These are phyloP conservation scores for Rhopilema esculentum DNA, from an alignment of 30 jellyfish, hydroid and myxozoan species.

Conservation along the genomic window DNA sequence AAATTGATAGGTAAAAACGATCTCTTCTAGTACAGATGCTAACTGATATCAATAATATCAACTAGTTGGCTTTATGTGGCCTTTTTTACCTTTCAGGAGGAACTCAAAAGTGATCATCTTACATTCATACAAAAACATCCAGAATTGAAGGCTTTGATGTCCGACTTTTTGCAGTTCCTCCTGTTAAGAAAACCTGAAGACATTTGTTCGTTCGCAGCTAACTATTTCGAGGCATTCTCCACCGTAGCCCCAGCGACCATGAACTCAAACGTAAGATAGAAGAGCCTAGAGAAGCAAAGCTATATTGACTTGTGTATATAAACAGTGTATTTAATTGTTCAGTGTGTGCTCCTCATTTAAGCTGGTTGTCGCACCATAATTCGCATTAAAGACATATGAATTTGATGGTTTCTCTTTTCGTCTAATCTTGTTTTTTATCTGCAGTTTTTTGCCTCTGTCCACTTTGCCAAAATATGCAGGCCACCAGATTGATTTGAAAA, in stretches of 20 bases:
- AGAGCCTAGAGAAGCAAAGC: background rate
- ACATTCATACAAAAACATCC: slow-evolving; percentile 91
- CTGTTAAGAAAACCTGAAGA: slow-evolving; percentile 96
- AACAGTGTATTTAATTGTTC: slow-evolving; percentile 31
- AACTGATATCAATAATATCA: too few species aligned
- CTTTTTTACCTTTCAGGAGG: slow-evolving; percentile 87
- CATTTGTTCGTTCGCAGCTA: slow-evolving; percentile 95
- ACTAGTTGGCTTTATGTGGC: too few species aligned
- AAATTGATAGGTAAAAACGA: too few species aligned
- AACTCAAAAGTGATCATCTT: slow-evolving; percentile 80
- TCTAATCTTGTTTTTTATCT: too few species aligned
- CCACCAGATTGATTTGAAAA: too few species aligned
- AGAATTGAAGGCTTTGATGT: slow-evolving; percentile 90
- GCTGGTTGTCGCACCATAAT: background rate
- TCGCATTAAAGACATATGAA: background rate
- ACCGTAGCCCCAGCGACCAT: slow-evolving; percentile 41
- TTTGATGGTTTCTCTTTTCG: background rate
- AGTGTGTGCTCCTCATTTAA: background rate
- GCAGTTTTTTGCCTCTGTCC: too few species aligned
- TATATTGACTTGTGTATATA: slow-evolving; percentile 26
- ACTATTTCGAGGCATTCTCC: slow-evolving; percentile 87
- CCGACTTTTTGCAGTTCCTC: slow-evolving; percentile 95
- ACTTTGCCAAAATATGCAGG: too few species aligned
- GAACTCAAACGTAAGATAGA: slow-evolving; percentile 8
- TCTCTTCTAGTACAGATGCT: too few species aligned